A percentile compares a stretch with the other conserved stretches of the same genome.
Conservation (phyloP, 2,888 invertebrate genomes). For the Taenaris catops region DNA sequence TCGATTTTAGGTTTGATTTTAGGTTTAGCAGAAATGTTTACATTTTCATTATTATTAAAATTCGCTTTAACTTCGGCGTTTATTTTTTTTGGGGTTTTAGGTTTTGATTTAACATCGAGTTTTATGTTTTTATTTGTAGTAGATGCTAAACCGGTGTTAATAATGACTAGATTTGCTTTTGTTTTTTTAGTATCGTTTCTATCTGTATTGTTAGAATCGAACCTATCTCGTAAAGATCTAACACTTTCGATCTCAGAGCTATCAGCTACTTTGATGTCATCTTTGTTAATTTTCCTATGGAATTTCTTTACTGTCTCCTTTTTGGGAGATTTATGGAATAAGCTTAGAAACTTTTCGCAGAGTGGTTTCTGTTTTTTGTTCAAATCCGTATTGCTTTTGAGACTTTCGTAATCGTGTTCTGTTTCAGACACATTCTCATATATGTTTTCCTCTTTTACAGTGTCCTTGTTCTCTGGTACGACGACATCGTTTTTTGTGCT, state of each 20-base stretch:
- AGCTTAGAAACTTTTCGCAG: constrained; percentile 2
- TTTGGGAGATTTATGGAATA: constrained; percentile 10
- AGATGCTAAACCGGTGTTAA: constrained; percentile 80
- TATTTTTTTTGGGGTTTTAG: constrained; percentile 3
- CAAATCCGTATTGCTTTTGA: constrained; percentile 17
- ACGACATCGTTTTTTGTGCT: constrained; percentile 4
- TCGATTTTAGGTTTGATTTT: constrained; percentile 1
- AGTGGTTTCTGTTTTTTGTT: constrained; percentile 5
- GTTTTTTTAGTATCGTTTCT: constrained; percentile 25
- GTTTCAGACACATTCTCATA: constrained; percentile 17
- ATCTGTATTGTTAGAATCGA: constrained; percentile 2
- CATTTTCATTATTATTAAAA: constrained; percentile 6
- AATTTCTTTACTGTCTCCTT: constrained; percentile 35
- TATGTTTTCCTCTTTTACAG: constrained; percentile 18
- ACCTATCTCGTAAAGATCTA: constrained; percentile 6
- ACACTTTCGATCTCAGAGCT: constrained; percentile 26
- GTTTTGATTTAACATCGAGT: constrained; percentile 24
- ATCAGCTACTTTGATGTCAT: constrained; percentile 49
- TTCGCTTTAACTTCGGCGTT: background rate
- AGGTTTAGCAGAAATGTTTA: constrained; percentile 5
- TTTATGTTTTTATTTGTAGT: constrained; percentile 80
- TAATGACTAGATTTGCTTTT: constrained; percentile 67
- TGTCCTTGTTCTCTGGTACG: background rate
- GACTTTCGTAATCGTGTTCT: constrained; percentile 19
- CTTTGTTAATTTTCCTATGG: constrained; percentile 50